Evolutionary conservation across 1,140 invertebrate species (phyloP).

Genomic region (Episyrphus balteatus): DNA sequence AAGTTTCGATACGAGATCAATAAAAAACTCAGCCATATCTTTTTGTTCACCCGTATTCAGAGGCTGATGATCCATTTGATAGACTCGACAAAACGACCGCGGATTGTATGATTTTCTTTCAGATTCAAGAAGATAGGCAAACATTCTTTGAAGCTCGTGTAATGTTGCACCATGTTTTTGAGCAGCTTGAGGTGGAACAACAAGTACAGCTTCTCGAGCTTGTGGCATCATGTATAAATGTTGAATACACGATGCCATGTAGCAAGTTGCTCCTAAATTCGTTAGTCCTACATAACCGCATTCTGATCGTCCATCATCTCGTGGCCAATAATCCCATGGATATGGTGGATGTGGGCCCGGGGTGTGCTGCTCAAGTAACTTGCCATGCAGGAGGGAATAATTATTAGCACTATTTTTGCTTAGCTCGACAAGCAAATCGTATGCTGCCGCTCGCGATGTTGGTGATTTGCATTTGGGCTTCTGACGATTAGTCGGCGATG

Average conservation of each 20-base stretch:
- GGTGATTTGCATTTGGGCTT: constrained; percentile 89
- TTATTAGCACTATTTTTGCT: constrained; percentile 75
- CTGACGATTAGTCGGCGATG: constrained; percentile 69
- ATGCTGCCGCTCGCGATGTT: constrained; percentile 74
- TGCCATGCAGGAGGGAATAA: constrained; percentile 70
- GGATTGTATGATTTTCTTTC: constrained; percentile 93
- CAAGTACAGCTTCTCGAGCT: constrained; percentile 68
- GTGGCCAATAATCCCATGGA: constrained; percentile 95
- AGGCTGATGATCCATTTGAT: constrained; percentile 93
- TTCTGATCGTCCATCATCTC: constrained; percentile 84
- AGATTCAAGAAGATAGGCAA: constrained; percentile 87
- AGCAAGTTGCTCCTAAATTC: constrained; percentile 91
- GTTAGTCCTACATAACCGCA: constrained; percentile 91
- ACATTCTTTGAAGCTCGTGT: constrained; percentile 85
- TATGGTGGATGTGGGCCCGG: constrained; percentile 74
- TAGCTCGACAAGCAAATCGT: constrained; percentile 80
- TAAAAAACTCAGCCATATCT: constrained; percentile 97
- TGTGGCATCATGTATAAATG: constrained; percentile 95
- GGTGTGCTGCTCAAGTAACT: constrained; percentile 74
- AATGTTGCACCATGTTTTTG: constrained; percentile 73
- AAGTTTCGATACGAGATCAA: constrained; percentile 87
- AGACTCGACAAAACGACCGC: constrained; percentile 88
- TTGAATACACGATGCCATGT: constrained; percentile 95
- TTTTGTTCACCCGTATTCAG: constrained; percentile 94
- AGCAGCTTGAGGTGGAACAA: constrained; percentile 44